These are phyloP conservation scores for Amiota communis DNA, from an alignment of 2,888 invertebrate species.

Conservation along the genomic window DNA sequence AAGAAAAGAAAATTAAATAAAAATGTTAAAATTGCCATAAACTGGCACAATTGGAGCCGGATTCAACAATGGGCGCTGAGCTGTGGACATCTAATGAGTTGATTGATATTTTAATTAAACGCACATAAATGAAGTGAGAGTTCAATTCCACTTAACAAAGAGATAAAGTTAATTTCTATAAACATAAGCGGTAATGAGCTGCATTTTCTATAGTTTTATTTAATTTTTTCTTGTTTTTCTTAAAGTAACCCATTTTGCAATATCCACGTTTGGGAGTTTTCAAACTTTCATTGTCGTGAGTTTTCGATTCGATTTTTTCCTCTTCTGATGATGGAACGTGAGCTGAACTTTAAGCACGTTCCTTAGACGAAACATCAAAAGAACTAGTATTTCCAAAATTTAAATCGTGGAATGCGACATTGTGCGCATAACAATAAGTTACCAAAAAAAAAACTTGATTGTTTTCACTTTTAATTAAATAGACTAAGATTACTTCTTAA, in stretches of 20 bases:
- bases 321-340: constrained; percentile 18
- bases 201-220: background rate
- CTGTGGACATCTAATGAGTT: no score
- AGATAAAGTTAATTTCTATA: constrained; percentile 8
- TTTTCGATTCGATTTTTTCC: background rate
- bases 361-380: constrained; percentile 3
- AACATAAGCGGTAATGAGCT: background rate
- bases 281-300: constrained; percentile 22
- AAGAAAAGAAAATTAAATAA: constrained; percentile 31
- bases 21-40: constrained; percentile 43
- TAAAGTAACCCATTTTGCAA: constrained; percentile 12
- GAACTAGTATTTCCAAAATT: background rate
- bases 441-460: constrained; percentile 1
- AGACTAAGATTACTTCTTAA: constrained; percentile 6
- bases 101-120: constrained; percentile 16
- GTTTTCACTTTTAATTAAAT: constrained; percentile 16
- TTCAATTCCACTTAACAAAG: constrained; percentile 1
- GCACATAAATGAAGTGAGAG: constrained; percentile 13
- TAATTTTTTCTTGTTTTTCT: background rate
- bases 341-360: constrained; percentile 5
- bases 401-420: background rate
- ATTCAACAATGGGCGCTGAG: constrained; percentile 39
- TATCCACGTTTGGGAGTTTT: constrained; percentile 13
- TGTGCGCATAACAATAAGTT: constrained; percentile 19
- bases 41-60: constrained; percentile 62